Evolutionary conservation across 2,888 invertebrate genomes (phyloP), one percentile per base, ranked within the genome.

Genomic region (Fragum fragum): DNA sequence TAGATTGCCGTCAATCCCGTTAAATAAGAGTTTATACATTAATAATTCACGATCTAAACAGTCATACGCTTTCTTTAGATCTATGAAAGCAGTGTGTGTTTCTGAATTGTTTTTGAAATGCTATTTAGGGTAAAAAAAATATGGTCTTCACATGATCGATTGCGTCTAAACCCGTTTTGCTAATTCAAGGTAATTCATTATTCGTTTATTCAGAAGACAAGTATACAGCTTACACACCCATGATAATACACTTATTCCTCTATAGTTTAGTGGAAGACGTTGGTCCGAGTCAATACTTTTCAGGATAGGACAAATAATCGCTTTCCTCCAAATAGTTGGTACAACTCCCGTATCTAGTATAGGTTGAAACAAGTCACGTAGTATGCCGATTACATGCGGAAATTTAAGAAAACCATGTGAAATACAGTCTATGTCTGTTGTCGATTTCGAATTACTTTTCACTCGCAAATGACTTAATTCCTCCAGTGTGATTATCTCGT

Each of bases 121-220:
- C 75, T 75, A 28, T 71, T 68, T 11, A 79, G 23, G 5, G 75
- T 59, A 28, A 78, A 82, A n/a, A n/a, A n/a, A 5, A 73, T 61
- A 32, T 83, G 83, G 53, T 83, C 76, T 29, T 83, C 79, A 69
- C 79, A 79, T 16, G 83, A 76, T 32, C 83, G 52, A 26, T 61
- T n/a, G 18, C 7, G 3, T 9, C 83, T 32, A 32, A 83, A 83
- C 0, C 83, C 83, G 39, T 83, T 79, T 69, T 83, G 76, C 63
- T 16, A 36, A 42, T 39, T 74, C 69, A 23, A 83, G 28, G 53
- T 28, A 76, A 1, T 6, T n/a, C n/a, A n/a, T 23, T 16, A 69
- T 47, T 1, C 32, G 79, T 21, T 0, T 74, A 26, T 85, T 79
- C 1, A 79, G 21, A 16, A 85, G 39, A 14, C 70, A 23, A 39